A percentile compares a stretch with the other conserved stretches of the same genome.
Conservation (phyloP, 1,140 invertebrate species). For the Drosophila arizonae region DNA sequence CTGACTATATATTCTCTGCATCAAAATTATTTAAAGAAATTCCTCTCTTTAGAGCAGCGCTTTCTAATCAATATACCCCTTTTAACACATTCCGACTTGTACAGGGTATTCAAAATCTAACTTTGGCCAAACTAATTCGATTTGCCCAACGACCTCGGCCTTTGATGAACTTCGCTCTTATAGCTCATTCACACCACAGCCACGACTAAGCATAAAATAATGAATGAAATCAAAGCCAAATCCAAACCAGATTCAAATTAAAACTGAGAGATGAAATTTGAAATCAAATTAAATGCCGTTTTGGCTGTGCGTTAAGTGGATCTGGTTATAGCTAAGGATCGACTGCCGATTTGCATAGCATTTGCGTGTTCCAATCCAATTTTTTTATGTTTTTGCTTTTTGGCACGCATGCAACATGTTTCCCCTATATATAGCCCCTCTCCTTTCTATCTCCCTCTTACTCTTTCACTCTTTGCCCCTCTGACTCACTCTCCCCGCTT, state of each 20-base stretch:
- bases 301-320: slow-evolving; percentile 61
- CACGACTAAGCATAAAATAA: slow-evolving; percentile 46
- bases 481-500: slow-evolving; percentile 31
- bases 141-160: slow-evolving; percentile 37
- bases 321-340: slow-evolving; percentile 58
- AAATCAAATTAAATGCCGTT: slow-evolving; percentile 20
- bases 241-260: slow-evolving; percentile 31
- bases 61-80: not conserved
- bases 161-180: slow-evolving; percentile 14
- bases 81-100: no score
- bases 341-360: slow-evolving; percentile 23
- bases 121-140: slow-evolving; percentile 52
- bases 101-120: slow-evolving; percentile 9
- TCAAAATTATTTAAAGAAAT: no score
- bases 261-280: slow-evolving; percentile 60
- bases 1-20: no score
- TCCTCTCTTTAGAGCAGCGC: no score
- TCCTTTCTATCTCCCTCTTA: slow-evolving; percentile 3
- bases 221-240: slow-evolving; percentile 71
- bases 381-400: slow-evolving; percentile 37
- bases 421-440: not conserved
- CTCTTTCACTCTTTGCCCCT: not conserved
- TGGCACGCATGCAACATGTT: slow-evolving; percentile 64
- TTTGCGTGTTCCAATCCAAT: slow-evolving; percentile 44
- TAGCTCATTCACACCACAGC: not conserved